A percentile compares a stretch with the other conserved stretches of the same genome.
Evolutionary conservation across 1,140 invertebrate genomes (phyloP).

Genomic region (Sipha flava): DNA sequence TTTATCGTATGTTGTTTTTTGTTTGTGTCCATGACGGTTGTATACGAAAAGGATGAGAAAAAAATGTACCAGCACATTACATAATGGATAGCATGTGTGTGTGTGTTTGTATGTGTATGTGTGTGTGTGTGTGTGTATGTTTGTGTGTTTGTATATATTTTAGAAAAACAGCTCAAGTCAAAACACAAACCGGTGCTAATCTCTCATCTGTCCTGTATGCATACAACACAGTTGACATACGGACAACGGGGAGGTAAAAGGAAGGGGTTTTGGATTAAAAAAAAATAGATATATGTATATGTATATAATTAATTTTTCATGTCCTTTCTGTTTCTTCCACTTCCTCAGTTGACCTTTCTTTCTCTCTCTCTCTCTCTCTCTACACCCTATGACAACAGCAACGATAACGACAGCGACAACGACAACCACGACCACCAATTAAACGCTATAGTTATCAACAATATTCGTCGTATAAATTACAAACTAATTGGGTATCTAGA

Average conservation of each 20-base stretch:
- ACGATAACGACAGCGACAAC: neutral
- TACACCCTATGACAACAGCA: neutral
- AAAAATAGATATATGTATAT: neutral
- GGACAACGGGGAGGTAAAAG: neutral
- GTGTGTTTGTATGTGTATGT: neutral
- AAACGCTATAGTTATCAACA: neutral
- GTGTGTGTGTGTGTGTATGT: neutral
- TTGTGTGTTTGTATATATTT: neutral
- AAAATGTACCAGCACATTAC: neutral
- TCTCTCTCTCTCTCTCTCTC: neutral
- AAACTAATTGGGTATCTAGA: slow-evolving; percentile 15
- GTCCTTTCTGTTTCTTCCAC: neutral
- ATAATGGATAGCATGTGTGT: neutral
- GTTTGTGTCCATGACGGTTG: neutral
- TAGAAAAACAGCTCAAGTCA: slow-evolving; percentile 13
- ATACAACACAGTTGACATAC: neutral
- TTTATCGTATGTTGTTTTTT: slow-evolving; percentile 26
- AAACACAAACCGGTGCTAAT: slow-evolving; percentile 31
- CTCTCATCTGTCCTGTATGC: slow-evolving; percentile 11
- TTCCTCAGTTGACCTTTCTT: neutral
- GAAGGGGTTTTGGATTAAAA: neutral
- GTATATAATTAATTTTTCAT: slow-evolving; percentile 24
- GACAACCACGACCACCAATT: neutral
- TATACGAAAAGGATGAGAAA: neutral
- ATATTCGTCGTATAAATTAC: slow-evolving; percentile 22